Base-by-base conservation (phyloP, 1,140 invertebrate genomes). In the Choristoneura fumiferana region DNA sequence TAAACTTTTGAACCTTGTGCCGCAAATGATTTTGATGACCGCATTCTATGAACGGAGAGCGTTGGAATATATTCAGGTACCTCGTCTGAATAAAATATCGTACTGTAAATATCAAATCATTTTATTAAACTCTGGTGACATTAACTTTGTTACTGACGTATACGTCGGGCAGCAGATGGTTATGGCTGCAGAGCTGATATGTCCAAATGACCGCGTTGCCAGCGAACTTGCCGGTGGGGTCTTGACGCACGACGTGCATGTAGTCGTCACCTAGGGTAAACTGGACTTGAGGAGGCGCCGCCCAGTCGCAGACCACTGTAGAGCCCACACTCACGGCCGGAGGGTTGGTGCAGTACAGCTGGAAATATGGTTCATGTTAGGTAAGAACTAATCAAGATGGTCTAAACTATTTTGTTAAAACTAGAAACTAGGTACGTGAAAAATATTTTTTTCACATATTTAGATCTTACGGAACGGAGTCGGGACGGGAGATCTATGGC, bases 141-240 rank as follows among this genome's bases (percentile, higher is more conserved):
- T 53, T 53, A 3, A 53, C 18, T 29, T 53, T 53, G 10, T 34
- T 34, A 4, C 14, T 18, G 15, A 12, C 22, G 22, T 43, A 43
- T 9, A 17, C 15, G 10, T 9, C 14, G 8, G 40, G 40, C 1
- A 43, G 10, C 40, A 43, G 15, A 43, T 43, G 40, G 13, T 81
- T 78, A 35, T 86, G 83, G 34, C 67, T 76, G 60, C 83, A 86
- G 0, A 79, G 60, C 56, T 87, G 84, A 53, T 82, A 84, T 0
- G 81, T 87, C 38, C 57, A 81, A 35, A 84, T 87, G 45, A 83
- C 72, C 9, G 80, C 83, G 58, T 80, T 83, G n/a, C 83, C 83
- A 0, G 67, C 57, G 60, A 63, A 86, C 4, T 67, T 52, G 0
- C 76, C 74, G 0, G 67, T 73, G 0, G 81, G 81, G 49, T 86